These are phyloP conservation scores for Alentia gelatinosa DNA, from an alignment of 2,888 invertebrate species.

Conservation along the genomic window DNA sequence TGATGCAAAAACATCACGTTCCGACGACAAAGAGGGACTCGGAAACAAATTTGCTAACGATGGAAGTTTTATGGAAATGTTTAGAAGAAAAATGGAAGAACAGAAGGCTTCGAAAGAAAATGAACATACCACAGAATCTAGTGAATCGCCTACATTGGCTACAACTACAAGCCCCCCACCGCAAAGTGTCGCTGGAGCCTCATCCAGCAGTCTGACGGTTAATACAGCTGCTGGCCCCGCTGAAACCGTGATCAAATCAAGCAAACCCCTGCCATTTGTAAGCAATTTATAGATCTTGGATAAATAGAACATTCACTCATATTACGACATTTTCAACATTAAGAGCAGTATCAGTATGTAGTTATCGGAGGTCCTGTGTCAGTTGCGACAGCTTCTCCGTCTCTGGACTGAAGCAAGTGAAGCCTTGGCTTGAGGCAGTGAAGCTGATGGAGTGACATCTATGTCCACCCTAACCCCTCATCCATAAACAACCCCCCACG, in stretches of 20 bases:
- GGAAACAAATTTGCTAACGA: constrained; percentile 88
- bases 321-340: no score
- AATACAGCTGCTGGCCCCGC: not conserved
- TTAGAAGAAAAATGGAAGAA: constrained; percentile 84
- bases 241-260: not conserved
- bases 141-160: not conserved
- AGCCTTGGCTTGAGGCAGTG: no score
- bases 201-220: not conserved
- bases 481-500: no score
- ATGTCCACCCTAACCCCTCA: no score
- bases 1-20: not conserved
- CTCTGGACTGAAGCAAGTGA: no score
- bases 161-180: not conserved
- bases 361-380: no score
- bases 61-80: constrained; percentile 94
- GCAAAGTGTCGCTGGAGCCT: not conserved
- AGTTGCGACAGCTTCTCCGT: no score
- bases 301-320: no score
- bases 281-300: no score
- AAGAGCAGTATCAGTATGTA: no score
- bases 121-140: not conserved
- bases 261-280: constrained; percentile 42
- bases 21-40: not conserved
- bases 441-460: no score
- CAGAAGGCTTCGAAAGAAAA: not conserved